Base-by-base conservation (phyloP, 1,140 invertebrate genomes). In the Centruroides sculpturatus region DNA sequence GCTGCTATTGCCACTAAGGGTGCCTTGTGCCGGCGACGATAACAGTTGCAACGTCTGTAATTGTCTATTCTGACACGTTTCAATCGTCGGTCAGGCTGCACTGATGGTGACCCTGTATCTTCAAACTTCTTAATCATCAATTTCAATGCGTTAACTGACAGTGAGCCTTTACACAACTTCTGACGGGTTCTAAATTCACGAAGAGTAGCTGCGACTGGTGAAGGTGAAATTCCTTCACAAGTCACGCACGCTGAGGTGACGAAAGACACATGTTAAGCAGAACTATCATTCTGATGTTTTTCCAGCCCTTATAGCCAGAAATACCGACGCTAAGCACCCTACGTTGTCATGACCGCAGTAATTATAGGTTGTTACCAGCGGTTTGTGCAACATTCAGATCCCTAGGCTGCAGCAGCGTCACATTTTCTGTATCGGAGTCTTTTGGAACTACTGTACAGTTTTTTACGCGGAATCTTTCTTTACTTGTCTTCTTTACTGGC, bases 51-150 rank as follows among this genome's bases (percentile, higher is more conserved):
- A 56, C 55, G 4, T 56, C 55, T 41, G 55, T 56, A 56, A 47
- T 13, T 56, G 55, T 47, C 35, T 56, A 36, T 56, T 56, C 36
- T 56, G 55, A 47, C 41, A 56, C 55, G 23, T 56, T 56, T 56
- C 9, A n/a, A 7, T n/a, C 41, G 1, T 46, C 36, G 41, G 5
- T n/a, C 35, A 46, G 11, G 35, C 23, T 36, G 41, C 41, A 56
- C 36, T 56, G 11, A 12, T 56, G 47, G 12, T 36, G 12, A 56
- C 12, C 55, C 8, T 56, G 5, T 46, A 12, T 56, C 55, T 46
- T 46, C 36, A 46, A 56, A 56, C 36, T 47, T 47, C 35, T 56
- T 3, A 56, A 56, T 46, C 9, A 56, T 56, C 9, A 6, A 6
- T 56, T 56, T 56, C 55, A 56, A 47, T 56, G 55, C 23, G n/a